Conservation (phyloP, 2,113 vertebrate genomes). For the Typhlomys cinereus region DNA sequence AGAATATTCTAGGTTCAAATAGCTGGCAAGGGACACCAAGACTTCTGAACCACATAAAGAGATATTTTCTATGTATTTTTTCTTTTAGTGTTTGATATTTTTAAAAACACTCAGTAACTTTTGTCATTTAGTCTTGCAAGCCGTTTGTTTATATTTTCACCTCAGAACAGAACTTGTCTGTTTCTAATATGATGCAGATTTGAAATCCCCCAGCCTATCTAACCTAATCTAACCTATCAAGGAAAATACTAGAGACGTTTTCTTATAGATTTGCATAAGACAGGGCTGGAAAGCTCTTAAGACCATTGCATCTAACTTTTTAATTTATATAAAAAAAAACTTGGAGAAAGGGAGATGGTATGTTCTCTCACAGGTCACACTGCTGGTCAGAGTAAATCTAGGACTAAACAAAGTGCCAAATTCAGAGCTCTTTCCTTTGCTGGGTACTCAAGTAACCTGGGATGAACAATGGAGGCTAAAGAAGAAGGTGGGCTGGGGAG, state of each 20-base stretch:
- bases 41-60: neutral
- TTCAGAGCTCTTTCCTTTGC: neutral
- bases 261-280: neutral
- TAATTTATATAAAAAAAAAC: neutral
- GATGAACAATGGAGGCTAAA: neutral
- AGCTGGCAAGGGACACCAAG: neutral
- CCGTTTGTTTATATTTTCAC: neutral
- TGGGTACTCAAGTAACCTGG: neutral
- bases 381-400: neutral
- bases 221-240: neutral
- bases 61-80: neutral
- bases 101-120: neutral
- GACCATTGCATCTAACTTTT: neutral
- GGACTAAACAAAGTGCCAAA: neutral
- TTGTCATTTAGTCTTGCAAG: neutral
- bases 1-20: neutral
- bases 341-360: neutral
- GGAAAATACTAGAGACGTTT: neutral
- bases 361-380: neutral
- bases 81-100: constrained; percentile 11
- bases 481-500: neutral
- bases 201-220: neutral
- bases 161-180: neutral
- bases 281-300: neutral
- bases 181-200: constrained; percentile 14